phyloP scores from a whole-genome alignment of 2,888 invertebrate genomes.

The Tetranychus piercei region DNA sequence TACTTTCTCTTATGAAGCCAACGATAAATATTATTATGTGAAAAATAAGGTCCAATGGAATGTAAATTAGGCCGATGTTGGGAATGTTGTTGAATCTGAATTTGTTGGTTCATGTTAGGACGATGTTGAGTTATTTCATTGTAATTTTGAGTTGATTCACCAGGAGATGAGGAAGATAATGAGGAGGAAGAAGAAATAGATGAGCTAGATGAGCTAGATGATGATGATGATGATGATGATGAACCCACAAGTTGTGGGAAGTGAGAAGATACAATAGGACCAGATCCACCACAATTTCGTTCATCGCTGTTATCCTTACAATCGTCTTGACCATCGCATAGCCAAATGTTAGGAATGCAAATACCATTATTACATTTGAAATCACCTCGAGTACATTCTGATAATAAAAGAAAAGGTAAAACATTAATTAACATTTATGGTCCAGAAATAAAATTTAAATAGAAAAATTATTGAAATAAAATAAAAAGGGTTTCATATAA shows the following conservation, averaged over 20 bases:
- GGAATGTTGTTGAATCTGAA: background rate
- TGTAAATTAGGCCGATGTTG: background rate
- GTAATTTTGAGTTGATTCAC: background rate
- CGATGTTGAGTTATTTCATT: background rate
- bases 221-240: background rate
- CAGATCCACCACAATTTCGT: conserved; percentile 3
- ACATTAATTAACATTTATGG: background rate
- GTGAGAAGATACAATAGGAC: background rate
- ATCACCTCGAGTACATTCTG: conserved; percentile 24
- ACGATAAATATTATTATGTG: conserved; percentile 12
- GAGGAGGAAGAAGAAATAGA: background rate
- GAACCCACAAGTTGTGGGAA: background rate
- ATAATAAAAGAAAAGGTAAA: background rate
- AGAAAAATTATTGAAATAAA: background rate
- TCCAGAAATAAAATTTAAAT: background rate
- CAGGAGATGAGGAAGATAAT: background rate
- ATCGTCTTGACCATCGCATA: conserved; percentile 22
- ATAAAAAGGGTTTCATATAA: background rate
- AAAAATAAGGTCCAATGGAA: conserved; percentile 10
- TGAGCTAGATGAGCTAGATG: background rate
- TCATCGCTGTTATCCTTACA: conserved; percentile 20
- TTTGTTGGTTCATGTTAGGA: background rate
- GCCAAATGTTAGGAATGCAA: conserved; percentile 22
- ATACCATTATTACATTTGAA: conserved; percentile 24
- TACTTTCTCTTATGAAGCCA: conserved; percentile 7